Base-by-base conservation (phyloP, 2,113 vertebrate species). In the Alethe diademata region DNA sequence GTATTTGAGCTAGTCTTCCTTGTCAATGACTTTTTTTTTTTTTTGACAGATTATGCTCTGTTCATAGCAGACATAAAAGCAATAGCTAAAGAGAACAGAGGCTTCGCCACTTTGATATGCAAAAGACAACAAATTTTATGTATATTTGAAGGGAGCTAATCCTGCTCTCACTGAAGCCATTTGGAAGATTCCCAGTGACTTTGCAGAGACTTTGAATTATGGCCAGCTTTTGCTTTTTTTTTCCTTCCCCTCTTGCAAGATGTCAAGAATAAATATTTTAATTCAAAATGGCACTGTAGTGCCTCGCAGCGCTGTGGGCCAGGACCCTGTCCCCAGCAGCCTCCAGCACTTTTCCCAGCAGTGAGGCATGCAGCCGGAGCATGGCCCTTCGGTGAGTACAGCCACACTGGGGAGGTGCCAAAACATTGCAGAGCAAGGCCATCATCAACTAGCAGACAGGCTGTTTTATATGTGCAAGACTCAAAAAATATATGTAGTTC, bases 301-400 rank as follows among this genome's bases (percentile, higher is more conserved):
- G 74, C 81, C 70, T 76, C 3, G 7, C 26, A 61, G 87, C 0
- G 0, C 78, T 35, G 28, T 0, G 0, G 43, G 72, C 70, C 1
- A 0, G 73, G 38, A 53, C 40, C 22, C 53, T 78, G 69, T 78
- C 53, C 31, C 56, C 26, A 0, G 31, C 64, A 93, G 64, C 81
- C 64, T 35, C 20, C 1, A 0, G 70, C 3, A 1, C n/a, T 73
- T 78, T 82, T 81, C 83, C 78, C 3, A 0, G 31, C 5, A 5
- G 33, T 0, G 0, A 53, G 38, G 43, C 2, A 0, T 0, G 1
- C 25, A 22, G 36, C n/a, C 14, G 0, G 6, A 83, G 50, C 1
- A 1, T 0, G 2, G 51, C 61, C 43, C 64, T 72, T 58, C 1
- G 1, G 53, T 4, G 0, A 69, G 70, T 4, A 1, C 28, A 19